Evolutionary conservation across 2,888 invertebrate species (phyloP).

Genomic region (Calliphora vomitoria): DNA sequence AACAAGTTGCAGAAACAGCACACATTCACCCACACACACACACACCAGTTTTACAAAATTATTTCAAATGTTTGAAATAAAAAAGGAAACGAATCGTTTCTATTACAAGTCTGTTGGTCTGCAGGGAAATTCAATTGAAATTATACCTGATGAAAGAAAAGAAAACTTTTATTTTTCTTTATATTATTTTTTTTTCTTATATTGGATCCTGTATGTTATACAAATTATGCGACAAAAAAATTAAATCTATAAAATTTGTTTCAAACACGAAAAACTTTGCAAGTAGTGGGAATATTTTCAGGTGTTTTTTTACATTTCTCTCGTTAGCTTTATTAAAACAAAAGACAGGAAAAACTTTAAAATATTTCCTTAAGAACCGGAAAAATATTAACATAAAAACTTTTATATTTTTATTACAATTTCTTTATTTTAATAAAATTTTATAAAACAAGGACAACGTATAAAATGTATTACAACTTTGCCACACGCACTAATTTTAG

Average conservation of each 20-base stretch:
- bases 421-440: constrained; percentile 40
- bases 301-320: constrained; percentile 59
- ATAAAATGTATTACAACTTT: constrained; percentile 33
- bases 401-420: constrained; percentile 63
- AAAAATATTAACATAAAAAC: constrained; percentile 64
- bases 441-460: background rate
- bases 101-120: constrained; percentile 61
- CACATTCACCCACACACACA: constrained; percentile 7
- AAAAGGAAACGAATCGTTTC: constrained; percentile 50
- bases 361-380: constrained; percentile 53
- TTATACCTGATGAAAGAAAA: constrained; percentile 75
- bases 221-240: constrained; percentile 73
- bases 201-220: constrained; percentile 3
- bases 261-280: constrained; percentile 31
- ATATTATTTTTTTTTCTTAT: constrained; percentile 13
- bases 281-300: constrained; percentile 74
- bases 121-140: constrained; percentile 76
- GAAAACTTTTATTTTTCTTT: constrained; percentile 59
- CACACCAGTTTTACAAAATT: constrained; percentile 42
- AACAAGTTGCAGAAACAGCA: constrained; percentile 50
- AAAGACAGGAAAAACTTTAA: constrained; percentile 58
- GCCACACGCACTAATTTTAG: constrained; percentile 38
- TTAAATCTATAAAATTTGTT: constrained; percentile 51
- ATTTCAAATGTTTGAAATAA: constrained; percentile 63
- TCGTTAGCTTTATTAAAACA: constrained; percentile 28